Evolutionary conservation across 2,113 vertebrate species (phyloP), one percentile per base, ranked within the genome.

Genomic region (Chaetodon trifascialis): DNA sequence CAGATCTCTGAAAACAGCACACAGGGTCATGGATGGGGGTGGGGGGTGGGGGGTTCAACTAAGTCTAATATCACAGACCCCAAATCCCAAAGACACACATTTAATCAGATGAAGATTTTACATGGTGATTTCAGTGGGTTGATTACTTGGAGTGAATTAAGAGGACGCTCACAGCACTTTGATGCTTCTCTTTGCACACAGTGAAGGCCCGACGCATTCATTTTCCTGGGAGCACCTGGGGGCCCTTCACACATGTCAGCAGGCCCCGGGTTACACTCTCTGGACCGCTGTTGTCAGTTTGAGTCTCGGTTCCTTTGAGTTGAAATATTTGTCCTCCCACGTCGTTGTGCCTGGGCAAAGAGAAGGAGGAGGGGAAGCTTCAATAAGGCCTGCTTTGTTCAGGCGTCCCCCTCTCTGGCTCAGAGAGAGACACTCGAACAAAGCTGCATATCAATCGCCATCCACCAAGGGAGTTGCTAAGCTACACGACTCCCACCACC

Each of bases 381-480:
- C 86, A 94, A 94, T 92, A 94, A 94, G 87, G 84, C 67, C 76
- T 1, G 83, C 87, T 93, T 95, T 96, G 95, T 96, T 93, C 90
- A 16, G 16, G 46, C 63, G 21, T 80, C 89, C 85, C 82, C 83
- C 75, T 76, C 87, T 79, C 82, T 46, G 56, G 71, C 80, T 82
- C 70, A 80, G 80, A 86, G 76, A 78, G 68, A 83, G 85, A 93
- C 83, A 81, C 89, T 34, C 52, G 89, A 85, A 93, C 88, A 93
- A 92, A 90, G 90, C 88, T 90, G 92, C 89, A 93, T 94, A 92
- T 95, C 93, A 93, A 87, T 91, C 65, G 73, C 84, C 60, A 85
- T 83, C 55, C 65, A 84, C 91, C 72, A 88, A 88, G 75, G 60
- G 82, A 77, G 96, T 97, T 98, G 96, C 97, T 92, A 96, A 47